These are phyloP conservation scores for Spodoptera littoralis DNA, from an alignment of 2,888 invertebrate genomes.

Conservation along the genomic window DNA sequence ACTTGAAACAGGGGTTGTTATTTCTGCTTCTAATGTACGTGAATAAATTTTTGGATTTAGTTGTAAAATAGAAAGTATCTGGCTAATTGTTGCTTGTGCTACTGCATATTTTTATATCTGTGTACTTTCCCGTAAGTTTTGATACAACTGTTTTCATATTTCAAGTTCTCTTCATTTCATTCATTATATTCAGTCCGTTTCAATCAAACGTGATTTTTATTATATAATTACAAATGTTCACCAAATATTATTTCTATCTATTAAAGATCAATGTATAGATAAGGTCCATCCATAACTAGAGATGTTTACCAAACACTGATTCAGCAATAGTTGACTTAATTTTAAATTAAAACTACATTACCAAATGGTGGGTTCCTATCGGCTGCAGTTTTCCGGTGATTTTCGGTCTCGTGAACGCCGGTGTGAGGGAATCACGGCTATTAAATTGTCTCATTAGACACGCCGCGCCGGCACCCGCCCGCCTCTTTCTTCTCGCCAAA, in stretches of 20 bases:
- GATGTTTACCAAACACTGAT: slow-evolving; percentile 11
- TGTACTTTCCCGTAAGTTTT: no score
- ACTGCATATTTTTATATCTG: no score
- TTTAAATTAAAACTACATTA: slow-evolving; percentile 58
- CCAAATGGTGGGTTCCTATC: slow-evolving; percentile 65
- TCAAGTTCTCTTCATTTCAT: no score
- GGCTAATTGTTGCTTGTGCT: no score
- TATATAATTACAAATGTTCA: no score
- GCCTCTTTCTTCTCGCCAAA: slow-evolving; percentile 79
- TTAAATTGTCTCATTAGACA: slow-evolving; percentile 88
- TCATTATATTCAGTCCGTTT: no score
- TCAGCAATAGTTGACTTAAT: slow-evolving; percentile 30
- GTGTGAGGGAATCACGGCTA: slow-evolving; percentile 84
- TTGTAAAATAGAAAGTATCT: no score
- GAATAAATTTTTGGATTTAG: no score
- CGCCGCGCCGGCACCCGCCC: slow-evolving; percentile 77
- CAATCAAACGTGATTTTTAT: no score
- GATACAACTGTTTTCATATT: no score
- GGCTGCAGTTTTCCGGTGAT: slow-evolving; percentile 84
- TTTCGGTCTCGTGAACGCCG: slow-evolving; percentile 80
- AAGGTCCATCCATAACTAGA: not conserved
- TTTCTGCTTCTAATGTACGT: not conserved
- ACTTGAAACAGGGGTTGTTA: not conserved
- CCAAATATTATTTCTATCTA: no score
- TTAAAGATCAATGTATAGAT: no score